These are phyloP conservation scores for Endotricha flammealis DNA, from an alignment of 2,888 invertebrate genomes.

Conservation along the genomic window DNA sequence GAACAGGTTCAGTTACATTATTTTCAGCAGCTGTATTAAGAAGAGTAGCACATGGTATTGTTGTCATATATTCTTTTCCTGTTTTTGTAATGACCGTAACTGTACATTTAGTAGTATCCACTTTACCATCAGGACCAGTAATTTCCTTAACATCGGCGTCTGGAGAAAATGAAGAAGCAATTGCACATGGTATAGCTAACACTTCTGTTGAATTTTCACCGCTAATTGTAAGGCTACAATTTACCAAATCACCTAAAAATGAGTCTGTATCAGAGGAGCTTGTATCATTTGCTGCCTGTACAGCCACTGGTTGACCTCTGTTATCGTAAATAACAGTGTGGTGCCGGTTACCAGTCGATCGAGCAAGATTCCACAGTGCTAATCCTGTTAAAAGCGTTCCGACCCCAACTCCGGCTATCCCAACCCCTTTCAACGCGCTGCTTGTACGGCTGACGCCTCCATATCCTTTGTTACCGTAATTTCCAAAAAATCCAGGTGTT, in stretches of 20 bases:
- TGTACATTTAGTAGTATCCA: constrained; percentile 64
- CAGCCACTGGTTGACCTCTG: constrained; percentile 65
- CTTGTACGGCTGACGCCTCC: constrained; percentile 54
- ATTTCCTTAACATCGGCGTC: constrained; percentile 60
- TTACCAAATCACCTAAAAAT: constrained; percentile 60
- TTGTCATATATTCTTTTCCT: constrained; percentile 63
- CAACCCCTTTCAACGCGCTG: constrained; percentile 58
- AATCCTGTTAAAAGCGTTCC: constrained; percentile 70
- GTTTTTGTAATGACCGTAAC: constrained; percentile 62
- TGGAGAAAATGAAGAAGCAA: constrained; percentile 70
- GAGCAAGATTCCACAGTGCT: constrained; percentile 71
- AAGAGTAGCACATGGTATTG: constrained; percentile 68
- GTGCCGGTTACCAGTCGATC: constrained; percentile 59
- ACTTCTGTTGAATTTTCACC: constrained; percentile 60
- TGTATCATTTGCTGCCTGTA: constrained; percentile 53
- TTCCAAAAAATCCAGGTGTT: constrained; percentile 64
- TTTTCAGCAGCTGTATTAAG: constrained; percentile 67
- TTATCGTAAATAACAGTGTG: constrained; percentile 72
- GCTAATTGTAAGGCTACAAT: constrained; percentile 66
- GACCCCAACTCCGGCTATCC: constrained; percentile 67
- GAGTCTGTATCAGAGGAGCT: constrained; percentile 48
- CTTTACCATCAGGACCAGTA: constrained; percentile 33
- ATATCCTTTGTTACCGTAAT: constrained; percentile 46
- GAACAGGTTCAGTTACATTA: constrained; percentile 64
- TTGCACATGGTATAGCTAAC: constrained; percentile 68